Evolutionary conservation across 2,113 vertebrate species (phyloP).

Genomic region (Hippocampus mohnikei): DNA sequence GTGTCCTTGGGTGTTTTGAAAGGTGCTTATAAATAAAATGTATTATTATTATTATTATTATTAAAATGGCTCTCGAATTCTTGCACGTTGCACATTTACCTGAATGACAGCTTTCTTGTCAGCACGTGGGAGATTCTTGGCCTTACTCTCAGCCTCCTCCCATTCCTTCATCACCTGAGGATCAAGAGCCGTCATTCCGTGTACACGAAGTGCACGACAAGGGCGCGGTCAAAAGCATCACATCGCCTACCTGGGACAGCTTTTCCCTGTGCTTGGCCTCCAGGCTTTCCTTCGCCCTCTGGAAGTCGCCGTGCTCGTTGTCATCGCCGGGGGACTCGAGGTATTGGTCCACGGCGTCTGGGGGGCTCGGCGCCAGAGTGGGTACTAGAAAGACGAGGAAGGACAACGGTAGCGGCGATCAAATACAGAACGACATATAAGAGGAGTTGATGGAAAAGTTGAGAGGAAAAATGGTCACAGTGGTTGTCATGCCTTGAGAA

Average conservation of each 20-base stretch:
- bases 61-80: neutral
- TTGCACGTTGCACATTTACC: conserved; percentile 50
- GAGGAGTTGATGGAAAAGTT: neutral
- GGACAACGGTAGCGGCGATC: conserved; percentile 15
- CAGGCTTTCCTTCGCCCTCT: conserved; percentile 94
- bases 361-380: conserved; percentile 82
- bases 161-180: conserved; percentile 94
- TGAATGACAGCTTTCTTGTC: conserved; percentile 95
- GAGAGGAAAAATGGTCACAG: conserved; percentile 22
- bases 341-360: conserved; percentile 89
- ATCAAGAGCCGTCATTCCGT: conserved; percentile 10
- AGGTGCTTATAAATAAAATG: no score
- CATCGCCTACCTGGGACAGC: conserved; percentile 84
- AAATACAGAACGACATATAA: conserved; percentile 3
- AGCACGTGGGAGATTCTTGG: conserved; percentile 89
- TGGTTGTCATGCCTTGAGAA: conserved; percentile 2
- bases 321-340: conserved; percentile 90
- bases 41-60: no score
- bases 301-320: conserved; percentile 89
- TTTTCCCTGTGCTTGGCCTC: conserved; percentile 89
- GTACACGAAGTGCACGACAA: no score
- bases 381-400: conserved; percentile 65
- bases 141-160: conserved; percentile 93
- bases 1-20: no score
- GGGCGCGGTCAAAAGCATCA: neutral